These are phyloP conservation scores for Phoebastria nigripes DNA, from an alignment of 2,797 vertebrate genomes.

Conservation along the genomic window DNA sequence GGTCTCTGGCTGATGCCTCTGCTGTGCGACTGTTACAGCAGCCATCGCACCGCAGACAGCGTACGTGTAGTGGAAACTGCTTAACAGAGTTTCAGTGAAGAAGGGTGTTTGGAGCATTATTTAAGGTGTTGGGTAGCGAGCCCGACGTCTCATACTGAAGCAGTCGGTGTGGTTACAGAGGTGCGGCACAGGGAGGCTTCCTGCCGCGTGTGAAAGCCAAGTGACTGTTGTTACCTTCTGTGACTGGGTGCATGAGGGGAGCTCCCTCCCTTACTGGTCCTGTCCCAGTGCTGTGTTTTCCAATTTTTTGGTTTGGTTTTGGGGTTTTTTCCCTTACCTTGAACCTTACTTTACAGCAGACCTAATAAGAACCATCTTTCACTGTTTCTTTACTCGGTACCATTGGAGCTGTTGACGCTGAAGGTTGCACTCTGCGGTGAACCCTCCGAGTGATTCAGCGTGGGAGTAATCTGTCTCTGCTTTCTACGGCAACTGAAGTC, in stretches of 20 bases:
- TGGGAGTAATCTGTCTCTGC: background rate
- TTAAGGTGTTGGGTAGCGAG: background rate
- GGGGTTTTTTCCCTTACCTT: background rate
- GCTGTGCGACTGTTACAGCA: fast-evolving
- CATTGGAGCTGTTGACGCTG: background rate
- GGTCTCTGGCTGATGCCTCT: background rate
- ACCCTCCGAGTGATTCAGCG: fast-evolving
- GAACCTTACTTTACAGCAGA: fast-evolving
- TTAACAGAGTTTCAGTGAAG: background rate
- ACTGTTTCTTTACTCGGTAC: background rate
- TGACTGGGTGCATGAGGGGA: background rate
- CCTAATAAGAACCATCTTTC: background rate
- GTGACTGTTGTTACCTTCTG: background rate
- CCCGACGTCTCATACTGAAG: background rate
- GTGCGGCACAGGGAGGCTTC: background rate
- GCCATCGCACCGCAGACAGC: too few relatives aligned
- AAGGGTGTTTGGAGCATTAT: fast-evolving
- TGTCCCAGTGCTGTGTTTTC: background rate
- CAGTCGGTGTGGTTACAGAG: background rate
- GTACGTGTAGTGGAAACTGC: fast-evolving
- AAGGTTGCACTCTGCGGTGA: background rate
- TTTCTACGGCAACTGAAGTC: too few relatives aligned
- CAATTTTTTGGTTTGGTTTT: background rate
- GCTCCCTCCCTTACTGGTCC: too few relatives aligned
- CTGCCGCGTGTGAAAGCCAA: background rate